These are phyloP conservation scores for Macropodus opercularis DNA, from an alignment of 2,797 vertebrate genomes.

Conservation along the genomic window DNA sequence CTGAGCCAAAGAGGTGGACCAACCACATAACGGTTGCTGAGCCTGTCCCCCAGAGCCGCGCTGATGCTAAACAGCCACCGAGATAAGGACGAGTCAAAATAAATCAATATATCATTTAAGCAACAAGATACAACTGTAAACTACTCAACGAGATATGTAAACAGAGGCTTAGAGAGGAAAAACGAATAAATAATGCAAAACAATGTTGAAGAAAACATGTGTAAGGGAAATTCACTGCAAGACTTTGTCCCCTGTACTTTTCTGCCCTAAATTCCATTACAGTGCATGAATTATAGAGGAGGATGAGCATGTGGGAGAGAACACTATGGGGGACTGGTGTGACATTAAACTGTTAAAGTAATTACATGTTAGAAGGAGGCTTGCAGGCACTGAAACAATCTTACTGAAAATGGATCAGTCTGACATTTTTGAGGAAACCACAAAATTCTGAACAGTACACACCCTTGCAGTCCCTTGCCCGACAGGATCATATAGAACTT, in stretches of 20 bases:
- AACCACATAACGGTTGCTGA: not conserved
- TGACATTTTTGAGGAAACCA: conserved; percentile 54
- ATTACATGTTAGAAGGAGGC: conserved; percentile 63
- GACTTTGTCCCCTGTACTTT: conserved; percentile 43
- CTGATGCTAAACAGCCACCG: not conserved
- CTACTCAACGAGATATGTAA: conserved; percentile 4
- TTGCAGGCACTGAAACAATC: conserved; percentile 58
- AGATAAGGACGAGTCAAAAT: not conserved
- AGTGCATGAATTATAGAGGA: conserved; percentile 66
- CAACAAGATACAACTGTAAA: not conserved
- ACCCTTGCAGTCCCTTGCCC: conserved; percentile 41
- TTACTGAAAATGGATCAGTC: conserved; percentile 45
- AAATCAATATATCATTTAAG: not conserved
- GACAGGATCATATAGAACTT: conserved; percentile 34
- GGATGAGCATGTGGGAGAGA: conserved; percentile 44
- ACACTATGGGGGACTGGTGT: conserved; percentile 56
- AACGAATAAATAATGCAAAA: too few species aligned
- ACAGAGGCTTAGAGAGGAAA: not conserved
- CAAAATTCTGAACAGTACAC: conserved; percentile 37
- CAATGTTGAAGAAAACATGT: conserved; percentile 42
- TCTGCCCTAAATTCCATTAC: conserved; percentile 60
- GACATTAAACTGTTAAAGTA: conserved; percentile 78
- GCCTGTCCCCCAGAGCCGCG: not conserved
- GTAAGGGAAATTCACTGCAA: conserved; percentile 45
- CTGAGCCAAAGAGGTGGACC: not conserved